Percentiles rank a stretch among this genome's conserved stretches.
Conservation (phyloP, 2,113 vertebrate genomes). For the Caretta caretta region DNA sequence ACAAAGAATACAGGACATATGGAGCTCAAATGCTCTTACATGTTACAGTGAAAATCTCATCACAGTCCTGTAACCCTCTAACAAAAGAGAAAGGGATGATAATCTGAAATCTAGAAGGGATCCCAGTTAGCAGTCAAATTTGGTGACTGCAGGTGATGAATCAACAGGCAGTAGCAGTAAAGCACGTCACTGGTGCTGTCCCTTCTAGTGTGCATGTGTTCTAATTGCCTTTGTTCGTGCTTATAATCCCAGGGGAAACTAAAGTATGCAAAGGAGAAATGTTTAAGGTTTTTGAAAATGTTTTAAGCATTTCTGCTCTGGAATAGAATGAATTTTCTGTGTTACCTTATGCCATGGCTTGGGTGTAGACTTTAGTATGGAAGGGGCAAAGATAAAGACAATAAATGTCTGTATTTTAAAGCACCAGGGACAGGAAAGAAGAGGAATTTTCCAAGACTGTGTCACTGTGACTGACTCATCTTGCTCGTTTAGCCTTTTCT, state of each 20-base stretch:
- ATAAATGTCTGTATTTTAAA: background rate
- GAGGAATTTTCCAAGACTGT: background rate
- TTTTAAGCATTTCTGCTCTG: background rate
- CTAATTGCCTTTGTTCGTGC: rapidly evolving
- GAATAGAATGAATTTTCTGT: background rate
- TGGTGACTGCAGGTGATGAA: background rate
- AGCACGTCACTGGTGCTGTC: background rate
- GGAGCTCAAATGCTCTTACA: background rate
- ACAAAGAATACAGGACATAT: background rate
- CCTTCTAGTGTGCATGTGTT: background rate
- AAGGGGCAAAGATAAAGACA: rapidly evolving
- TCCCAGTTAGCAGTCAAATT: background rate
- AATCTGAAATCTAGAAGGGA: background rate
- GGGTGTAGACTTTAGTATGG: background rate
- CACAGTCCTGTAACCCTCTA: background rate
- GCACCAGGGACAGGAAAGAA: background rate
- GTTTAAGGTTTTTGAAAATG: background rate
- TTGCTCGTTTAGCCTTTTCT: background rate
- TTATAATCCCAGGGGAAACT: background rate
- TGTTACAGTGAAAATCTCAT: background rate
- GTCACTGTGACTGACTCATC: background rate
- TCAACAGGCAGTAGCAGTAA: background rate
- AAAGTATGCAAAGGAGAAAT: background rate
- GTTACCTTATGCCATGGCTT: rapidly evolving
- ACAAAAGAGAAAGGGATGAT: background rate